Base-by-base conservation (phyloP, 2,797 vertebrate species). In the Knipowitschia caucasica region DNA sequence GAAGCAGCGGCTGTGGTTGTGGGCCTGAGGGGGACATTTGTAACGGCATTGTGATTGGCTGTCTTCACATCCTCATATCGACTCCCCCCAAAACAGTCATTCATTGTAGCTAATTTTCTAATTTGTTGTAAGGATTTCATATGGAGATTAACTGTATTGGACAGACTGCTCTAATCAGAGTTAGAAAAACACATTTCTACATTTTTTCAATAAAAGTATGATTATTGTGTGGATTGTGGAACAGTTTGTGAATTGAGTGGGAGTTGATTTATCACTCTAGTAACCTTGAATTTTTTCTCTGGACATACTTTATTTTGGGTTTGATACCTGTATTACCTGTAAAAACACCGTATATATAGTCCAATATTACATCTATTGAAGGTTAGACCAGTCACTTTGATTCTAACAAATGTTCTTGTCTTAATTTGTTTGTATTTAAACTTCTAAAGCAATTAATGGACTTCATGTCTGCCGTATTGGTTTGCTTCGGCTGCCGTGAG, bases 121-220 rank as follows among this genome's bases (percentile, higher is more conserved):
- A 43, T 78, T 80, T 84, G 70, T 80, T 69, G 42, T 53, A 27
- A 39, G 33, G 61, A 55, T 79, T 83, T 81, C 67, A 82, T 71
- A 78, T 83, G 80, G 58, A 81, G 64, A 83, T 83, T 59, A 81
- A 74, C 59, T 71, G 18, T 62, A 69, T 64, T 58, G 53, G 68
- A 64, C 64, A 75, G 79, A 81, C 71, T 75, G n/a, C 17, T 38
- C 53, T 53, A 66, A 63, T 46, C 54, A 64, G 53, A 59, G 63
- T 55, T 52, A 25, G 40, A 45, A 55, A 70, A 62, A 68, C 58
- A 35, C 30, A 43, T 70, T 57, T 74, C 36, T 68, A 76, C 51
- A n/a, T n/a, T 68, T 77, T 29, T 67, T 70, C 7, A 30, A 47
- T 49, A 20, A 30, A 29, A 20, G 23, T 7, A 14, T 7, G 7